Evolutionary conservation across 64 coral and sea anemone species (phyloP).

Genomic region (Porites australiensis): DNA sequence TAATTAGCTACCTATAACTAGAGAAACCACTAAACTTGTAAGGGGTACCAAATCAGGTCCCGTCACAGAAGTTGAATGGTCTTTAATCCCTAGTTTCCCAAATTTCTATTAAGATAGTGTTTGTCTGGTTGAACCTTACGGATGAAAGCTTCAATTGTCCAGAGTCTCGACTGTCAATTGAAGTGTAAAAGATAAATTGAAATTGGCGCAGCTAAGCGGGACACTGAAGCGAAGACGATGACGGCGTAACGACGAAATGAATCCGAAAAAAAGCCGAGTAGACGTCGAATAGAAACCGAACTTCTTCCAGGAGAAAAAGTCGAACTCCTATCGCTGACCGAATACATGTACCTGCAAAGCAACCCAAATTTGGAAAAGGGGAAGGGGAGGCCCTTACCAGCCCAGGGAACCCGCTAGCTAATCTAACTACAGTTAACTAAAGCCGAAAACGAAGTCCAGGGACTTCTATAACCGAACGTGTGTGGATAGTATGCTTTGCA

Average conservation of each 20-base stretch:
- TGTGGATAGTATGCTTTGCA: slow-evolving; percentile 21
- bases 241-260: not conserved
- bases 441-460: not conserved
- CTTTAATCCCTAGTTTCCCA: not conserved
- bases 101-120: not conserved
- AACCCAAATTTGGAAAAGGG: not conserved
- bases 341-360: not conserved
- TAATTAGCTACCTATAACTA: not conserved
- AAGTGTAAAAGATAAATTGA: slow-evolving; percentile 5
- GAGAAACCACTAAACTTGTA: not conserved
- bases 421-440: not conserved
- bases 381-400: not conserved
- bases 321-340: not conserved
- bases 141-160: not conserved
- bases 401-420: not conserved
- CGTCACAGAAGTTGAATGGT: not conserved
- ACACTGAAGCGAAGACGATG: not conserved
- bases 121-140: slow-evolving; percentile 23
- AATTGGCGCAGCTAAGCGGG: not conserved
- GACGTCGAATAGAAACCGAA: not conserved
- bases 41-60: not conserved
- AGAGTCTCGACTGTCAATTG: not conserved
- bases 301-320: not conserved
- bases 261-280: not conserved
- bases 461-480: slow-evolving; percentile 13